Percentiles rank a stretch among this genome's conserved stretches.
Evolutionary conservation across 2,113 vertebrate species (phyloP).

Genomic region (Macrotus californicus): DNA sequence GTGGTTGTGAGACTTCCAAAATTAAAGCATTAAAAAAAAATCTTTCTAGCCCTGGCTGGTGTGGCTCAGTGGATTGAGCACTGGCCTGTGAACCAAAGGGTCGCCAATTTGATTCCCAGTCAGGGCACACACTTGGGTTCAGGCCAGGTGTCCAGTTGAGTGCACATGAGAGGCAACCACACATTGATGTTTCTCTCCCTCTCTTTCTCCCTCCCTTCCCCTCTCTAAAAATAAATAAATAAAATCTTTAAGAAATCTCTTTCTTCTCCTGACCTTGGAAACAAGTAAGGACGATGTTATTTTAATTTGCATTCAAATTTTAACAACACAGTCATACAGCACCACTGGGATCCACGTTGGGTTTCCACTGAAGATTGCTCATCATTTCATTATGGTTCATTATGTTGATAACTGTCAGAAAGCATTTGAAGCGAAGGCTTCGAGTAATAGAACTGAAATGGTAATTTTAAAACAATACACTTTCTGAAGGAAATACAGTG

Average conservation of each 20-base stretch:
- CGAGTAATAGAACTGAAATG: conserved; percentile 85
- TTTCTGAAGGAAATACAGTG: conserved; percentile 82
- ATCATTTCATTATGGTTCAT: conserved; percentile 88
- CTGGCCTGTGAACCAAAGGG: no score
- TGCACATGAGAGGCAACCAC: no score
- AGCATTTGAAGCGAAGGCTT: conserved; percentile 79
- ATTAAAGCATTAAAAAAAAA: conserved; percentile 54
- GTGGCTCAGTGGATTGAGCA: no score
- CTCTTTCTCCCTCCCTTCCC: no score
- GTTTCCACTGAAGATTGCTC: conserved; percentile 83
- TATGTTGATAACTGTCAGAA: conserved; percentile 87
- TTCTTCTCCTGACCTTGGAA: conserved; percentile 81
- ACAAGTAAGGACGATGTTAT: conserved; percentile 79
- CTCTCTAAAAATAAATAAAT: no score
- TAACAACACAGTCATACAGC: conserved; percentile 78
- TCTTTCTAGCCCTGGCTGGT: no score
- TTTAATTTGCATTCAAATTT: conserved; percentile 81
- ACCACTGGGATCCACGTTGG: conserved; percentile 77
- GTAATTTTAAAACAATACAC: conserved; percentile 87
- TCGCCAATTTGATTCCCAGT: no score
- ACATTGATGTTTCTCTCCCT: no score
- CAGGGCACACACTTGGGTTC: no score
- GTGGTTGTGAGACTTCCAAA: conserved; percentile 53
- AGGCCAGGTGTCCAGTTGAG: no score
- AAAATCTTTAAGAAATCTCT: background rate